A percentile compares a stretch with the other conserved stretches of the same genome.
Conservation (phyloP, 2,797 vertebrate genomes). For the Gymnoscopelus microlampas region DNA sequence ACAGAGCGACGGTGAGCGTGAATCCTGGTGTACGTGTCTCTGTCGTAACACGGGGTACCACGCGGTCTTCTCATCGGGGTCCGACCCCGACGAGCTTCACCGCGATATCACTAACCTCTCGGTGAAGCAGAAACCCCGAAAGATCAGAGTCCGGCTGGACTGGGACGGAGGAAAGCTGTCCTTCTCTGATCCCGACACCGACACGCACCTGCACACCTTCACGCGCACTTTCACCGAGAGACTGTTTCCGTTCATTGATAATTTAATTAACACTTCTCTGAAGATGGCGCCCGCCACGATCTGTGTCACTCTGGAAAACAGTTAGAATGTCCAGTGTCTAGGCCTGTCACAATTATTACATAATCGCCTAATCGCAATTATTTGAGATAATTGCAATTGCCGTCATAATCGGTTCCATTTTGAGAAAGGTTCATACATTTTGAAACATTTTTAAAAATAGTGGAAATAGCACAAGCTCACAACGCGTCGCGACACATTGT, state of each 20-base stretch:
- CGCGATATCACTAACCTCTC: neutral
- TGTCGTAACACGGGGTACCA: too few species aligned
- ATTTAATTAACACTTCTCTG: neutral
- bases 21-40: neutral
- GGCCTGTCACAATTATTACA: too few species aligned
- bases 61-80: neutral
- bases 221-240: conserved; percentile 5
- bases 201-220: conserved; percentile 6
- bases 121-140: neutral
- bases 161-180: conserved; percentile 9
- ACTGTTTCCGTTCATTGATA: conserved; percentile 2
- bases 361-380: too few species aligned
- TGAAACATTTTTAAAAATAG: too few species aligned
- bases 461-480: too few species aligned
- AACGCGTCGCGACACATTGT: too few species aligned
- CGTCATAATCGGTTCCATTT: too few species aligned
- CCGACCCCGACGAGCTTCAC: neutral
- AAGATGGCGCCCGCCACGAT: conserved; percentile 2
- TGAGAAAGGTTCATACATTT: too few species aligned
- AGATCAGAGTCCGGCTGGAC: conserved; percentile 14
- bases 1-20: neutral
- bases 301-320: too few species aligned
- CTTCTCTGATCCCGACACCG: conserved; percentile 10
- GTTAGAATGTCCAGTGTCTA: too few species aligned
- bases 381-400: too few species aligned